Base-by-base conservation (phyloP, 2,888 invertebrate species). In the Troilus luridus region DNA sequence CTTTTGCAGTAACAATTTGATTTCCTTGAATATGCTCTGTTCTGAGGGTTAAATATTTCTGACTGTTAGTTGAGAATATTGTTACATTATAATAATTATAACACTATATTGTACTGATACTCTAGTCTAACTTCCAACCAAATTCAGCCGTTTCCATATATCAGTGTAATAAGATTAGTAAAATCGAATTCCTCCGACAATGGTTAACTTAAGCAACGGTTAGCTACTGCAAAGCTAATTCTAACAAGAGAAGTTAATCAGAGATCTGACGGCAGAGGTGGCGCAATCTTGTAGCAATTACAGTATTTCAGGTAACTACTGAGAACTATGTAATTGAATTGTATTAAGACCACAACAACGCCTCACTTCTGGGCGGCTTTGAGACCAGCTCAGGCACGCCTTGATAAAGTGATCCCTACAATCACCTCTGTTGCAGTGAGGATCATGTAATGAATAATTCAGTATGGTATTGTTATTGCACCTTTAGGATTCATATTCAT, bases 311-410 rank as follows among this genome's bases (percentile, higher is more conserved):
- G 27, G 72, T 77, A 77, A 77, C 72, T 77, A 27, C 27, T 41
- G 41, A 77, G 72, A 77, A 77, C 72, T 77, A 77, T 77, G 72
- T 77, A 77, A 77, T 77, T 77, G 72, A 77, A 77, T 77, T 77
- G 72, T 77, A 77, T 77, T 77, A 77, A 77, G 21, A 41, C 72
- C 72, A 77, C 72, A 77, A 77, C 72, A 77, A 17, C 7, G 9
- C 41, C 72, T 19, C 72, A 64, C 11, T 21, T 19, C 72, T 9
- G 14, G 5, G 24, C 0, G 19, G 72, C 72, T 77, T 77, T 41
- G 17, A 24, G 72, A 19, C 72, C 14, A 24, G 8, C 72, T 77
- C 41, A 77, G 19, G 41, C 72, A 19, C 17, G 10, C 24, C 41
- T 41, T 77, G 19, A 77, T 41, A 41, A 77, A 77, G 72, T 77